Evolutionary conservation across 1,140 invertebrate genomes (phyloP), one percentile per base, ranked within the genome.

Genomic region (Ditylenchus dipsaci): DNA sequence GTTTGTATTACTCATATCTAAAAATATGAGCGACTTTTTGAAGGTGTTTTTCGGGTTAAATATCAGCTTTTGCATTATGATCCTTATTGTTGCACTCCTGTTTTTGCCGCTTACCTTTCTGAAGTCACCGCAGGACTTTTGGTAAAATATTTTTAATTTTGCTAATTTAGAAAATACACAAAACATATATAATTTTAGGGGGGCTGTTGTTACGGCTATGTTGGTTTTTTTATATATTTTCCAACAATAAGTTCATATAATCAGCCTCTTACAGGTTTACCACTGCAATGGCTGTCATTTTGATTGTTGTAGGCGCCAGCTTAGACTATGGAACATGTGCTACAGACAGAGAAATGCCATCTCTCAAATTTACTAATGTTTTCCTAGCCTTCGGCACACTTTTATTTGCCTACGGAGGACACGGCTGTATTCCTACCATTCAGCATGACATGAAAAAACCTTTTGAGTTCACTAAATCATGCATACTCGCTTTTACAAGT

Each of bases 71-170:
- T 90, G 89, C 78, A 81, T 84, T 38, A 88, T 88, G 85, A 86
- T 89, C 69, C 77, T 90, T 1, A 84, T 90, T 0, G 86, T 90
- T 15, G 87, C 87, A 0, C 81, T 84, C 0, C 75, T 85, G 0
- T 84, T 90, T 59, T 86, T 86, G 8, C 89, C 89, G 0, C 77
- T 88, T 0, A 87, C 88, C 72, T 89, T 89, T 84, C 85, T 90
- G 0, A 89, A 88, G 38, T 88, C 88, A 5, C 90, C 90, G 1
- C 89, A 88, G 77, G 88, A 90, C 74, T 89, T 90, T 80, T 87
- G 87, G 89, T 89, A 84, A 85, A 84, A 53, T 7, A 30, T 49
- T 49, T 70, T 67, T 63, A 72, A 72, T 71, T 59, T 73, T 77
- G 23, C n/a, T n/a, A n/a, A n/a, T 64, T 57, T 68, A 30, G 26